Conservation (phyloP, 1,140 invertebrate species). For the Hydropsyche tenuis region DNA sequence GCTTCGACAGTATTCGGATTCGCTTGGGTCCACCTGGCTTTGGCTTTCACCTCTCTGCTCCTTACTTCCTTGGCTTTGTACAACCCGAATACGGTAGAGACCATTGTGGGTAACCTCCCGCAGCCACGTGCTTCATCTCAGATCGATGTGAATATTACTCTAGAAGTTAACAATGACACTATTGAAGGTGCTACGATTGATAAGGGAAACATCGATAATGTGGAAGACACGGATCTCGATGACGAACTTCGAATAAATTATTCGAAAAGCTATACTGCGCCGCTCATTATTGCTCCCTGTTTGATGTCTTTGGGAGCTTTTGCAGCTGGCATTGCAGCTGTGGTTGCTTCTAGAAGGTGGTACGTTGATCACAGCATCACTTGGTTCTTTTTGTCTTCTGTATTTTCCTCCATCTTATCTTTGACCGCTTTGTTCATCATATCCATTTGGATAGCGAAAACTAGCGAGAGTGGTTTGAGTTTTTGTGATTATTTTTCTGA, state of each 20-base stretch:
- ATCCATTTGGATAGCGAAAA: slow-evolving; percentile 55
- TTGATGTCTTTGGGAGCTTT: slow-evolving; percentile 63
- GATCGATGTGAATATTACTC: background rate
- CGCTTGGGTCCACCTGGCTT: slow-evolving; percentile 65
- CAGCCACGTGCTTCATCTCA: slow-evolving; percentile 22
- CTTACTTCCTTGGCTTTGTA: slow-evolving; percentile 63
- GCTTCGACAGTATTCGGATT: slow-evolving; percentile 70
- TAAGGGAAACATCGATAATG: background rate
- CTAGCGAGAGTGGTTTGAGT: slow-evolving; percentile 49
- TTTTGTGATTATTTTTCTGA: slow-evolving; percentile 45
- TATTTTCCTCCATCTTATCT: slow-evolving; percentile 60
- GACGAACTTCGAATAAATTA: background rate
- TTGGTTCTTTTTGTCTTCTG: slow-evolving; percentile 65
- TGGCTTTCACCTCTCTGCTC: slow-evolving; percentile 63
- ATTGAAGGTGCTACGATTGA: background rate
- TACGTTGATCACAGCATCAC: slow-evolving; percentile 71
- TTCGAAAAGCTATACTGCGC: background rate
- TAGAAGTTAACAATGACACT: background rate
- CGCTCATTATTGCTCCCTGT: slow-evolving; percentile 50
- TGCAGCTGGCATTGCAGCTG: slow-evolving; percentile 62
- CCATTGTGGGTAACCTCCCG: slow-evolving; percentile 15
- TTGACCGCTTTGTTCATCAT: slow-evolving; percentile 56
- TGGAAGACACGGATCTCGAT: background rate
- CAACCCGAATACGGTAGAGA: slow-evolving; percentile 51
- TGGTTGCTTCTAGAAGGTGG: slow-evolving; percentile 69